Evolutionary conservation across 1,140 invertebrate genomes (phyloP).

Genomic region (Drosophila tsacasi): DNA sequence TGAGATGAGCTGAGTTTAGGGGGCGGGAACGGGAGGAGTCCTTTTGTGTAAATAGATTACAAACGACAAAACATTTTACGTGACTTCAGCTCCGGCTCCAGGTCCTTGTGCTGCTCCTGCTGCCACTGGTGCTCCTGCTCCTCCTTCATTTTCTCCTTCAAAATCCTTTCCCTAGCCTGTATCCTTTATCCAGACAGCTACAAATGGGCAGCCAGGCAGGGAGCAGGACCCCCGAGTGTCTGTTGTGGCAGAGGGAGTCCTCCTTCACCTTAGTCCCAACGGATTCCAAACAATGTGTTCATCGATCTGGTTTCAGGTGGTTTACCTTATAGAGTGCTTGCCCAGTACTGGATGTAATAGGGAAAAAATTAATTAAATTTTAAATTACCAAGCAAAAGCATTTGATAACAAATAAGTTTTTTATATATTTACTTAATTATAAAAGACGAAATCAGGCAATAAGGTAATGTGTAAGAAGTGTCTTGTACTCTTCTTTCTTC

Average conservation of each 20-base stretch:
- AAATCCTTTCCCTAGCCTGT: background rate
- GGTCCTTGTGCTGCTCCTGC: background rate
- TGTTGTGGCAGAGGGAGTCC: conserved; percentile 4
- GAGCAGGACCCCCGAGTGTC: background rate
- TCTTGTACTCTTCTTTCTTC: no score
- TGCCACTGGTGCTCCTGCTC: background rate
- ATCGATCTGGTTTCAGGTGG: conserved; percentile 21
- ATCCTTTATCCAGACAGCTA: conserved; percentile 9
- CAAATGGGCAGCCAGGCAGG: background rate
- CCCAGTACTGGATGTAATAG: background rate
- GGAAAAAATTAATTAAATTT: background rate
- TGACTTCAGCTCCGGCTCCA: conserved; percentile 16
- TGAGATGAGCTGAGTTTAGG: background rate
- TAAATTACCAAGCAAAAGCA: background rate
- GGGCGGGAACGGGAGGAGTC: conserved; percentile 23
- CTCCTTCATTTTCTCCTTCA: background rate
- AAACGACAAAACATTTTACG: conserved; percentile 81
- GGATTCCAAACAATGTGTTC: conserved; percentile 16
- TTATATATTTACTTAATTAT: background rate
- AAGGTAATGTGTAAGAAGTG: background rate
- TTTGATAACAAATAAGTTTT: background rate
- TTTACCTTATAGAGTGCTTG: background rate
- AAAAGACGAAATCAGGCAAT: background rate
- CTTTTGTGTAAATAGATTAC: conserved; percentile 84
- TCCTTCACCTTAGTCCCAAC: background rate